These are phyloP conservation scores for Holothuria scabra DNA, from an alignment of 53 echinoderm and acorn worm genomes.

Conservation along the genomic window DNA sequence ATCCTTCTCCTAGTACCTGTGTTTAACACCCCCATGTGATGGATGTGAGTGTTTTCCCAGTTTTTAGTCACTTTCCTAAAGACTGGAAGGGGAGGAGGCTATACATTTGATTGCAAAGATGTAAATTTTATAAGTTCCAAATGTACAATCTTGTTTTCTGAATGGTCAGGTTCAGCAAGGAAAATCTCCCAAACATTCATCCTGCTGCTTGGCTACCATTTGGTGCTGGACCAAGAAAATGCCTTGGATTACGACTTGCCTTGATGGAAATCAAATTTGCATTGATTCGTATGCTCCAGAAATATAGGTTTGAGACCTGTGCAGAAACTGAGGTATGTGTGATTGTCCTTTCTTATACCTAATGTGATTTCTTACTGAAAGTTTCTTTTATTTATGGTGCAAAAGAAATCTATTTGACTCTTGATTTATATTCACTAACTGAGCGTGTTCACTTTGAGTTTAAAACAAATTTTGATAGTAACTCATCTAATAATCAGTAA, in stretches of 20 bases:
- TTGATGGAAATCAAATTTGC: constrained; percentile 43
- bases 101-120: background rate
- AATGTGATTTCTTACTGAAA: no score
- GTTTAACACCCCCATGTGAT: no score
- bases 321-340: constrained; percentile 19
- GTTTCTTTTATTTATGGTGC: no score
- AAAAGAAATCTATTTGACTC: no score
- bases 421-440: no score
- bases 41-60: background rate
- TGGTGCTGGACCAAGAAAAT: constrained; percentile 25
- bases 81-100: background rate
- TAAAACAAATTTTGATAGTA: no score
- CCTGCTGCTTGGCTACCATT: constrained; percentile 22
- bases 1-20: no score
- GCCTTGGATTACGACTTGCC: constrained; percentile 24
- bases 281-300: constrained; percentile 24
- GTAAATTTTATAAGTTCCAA: background rate
- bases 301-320: constrained; percentile 44
- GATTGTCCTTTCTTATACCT: no score
- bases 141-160: background rate
- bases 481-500: no score
- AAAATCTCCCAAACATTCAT: constrained; percentile 19
- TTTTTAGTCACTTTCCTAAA: no score
- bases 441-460: no score
- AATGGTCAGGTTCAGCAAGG: constrained; percentile 30